Evolutionary conservation across 1,140 invertebrate genomes (phyloP).

Genomic region (Gryllus bimaculatus): DNA sequence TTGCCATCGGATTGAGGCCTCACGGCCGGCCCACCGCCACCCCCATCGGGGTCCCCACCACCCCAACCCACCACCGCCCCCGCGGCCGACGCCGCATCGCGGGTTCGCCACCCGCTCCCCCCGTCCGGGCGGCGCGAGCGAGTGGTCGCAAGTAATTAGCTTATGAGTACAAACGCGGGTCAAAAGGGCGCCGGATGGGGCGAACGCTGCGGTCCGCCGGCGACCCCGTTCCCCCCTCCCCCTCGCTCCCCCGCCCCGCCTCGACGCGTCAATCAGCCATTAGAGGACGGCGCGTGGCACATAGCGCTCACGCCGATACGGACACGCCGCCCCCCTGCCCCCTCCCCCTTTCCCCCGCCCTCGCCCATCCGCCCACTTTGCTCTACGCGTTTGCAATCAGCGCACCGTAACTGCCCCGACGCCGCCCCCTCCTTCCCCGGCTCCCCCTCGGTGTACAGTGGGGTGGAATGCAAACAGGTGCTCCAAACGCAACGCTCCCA

Average conservation of each 20-base stretch:
- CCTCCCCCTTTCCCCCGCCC: too few relatives aligned
- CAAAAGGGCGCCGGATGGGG: neutral
- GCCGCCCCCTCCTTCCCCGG: too few relatives aligned
- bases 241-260: too few relatives aligned
- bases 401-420: neutral
- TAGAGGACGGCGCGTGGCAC: neutral
- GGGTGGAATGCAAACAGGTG: too few relatives aligned
- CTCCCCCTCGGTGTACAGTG: too few relatives aligned
- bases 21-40: too few relatives aligned
- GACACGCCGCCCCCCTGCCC: too few relatives aligned
- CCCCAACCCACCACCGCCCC: too few relatives aligned
- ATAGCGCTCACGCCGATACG: neutral
- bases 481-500: too few relatives aligned
- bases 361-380: neutral
- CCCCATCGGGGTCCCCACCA: too few relatives aligned
- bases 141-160: constrained; percentile 4
- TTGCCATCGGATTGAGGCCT: neutral
- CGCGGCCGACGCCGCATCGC: too few relatives aligned
- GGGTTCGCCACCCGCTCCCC: too few relatives aligned
- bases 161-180: neutral
- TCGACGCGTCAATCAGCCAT: neutral
- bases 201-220: neutral
- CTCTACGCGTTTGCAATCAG: neutral
- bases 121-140: neutral
- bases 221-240: neutral